Base-by-base conservation (phyloP, 2,113 vertebrate genomes). In the Scortum barcoo region DNA sequence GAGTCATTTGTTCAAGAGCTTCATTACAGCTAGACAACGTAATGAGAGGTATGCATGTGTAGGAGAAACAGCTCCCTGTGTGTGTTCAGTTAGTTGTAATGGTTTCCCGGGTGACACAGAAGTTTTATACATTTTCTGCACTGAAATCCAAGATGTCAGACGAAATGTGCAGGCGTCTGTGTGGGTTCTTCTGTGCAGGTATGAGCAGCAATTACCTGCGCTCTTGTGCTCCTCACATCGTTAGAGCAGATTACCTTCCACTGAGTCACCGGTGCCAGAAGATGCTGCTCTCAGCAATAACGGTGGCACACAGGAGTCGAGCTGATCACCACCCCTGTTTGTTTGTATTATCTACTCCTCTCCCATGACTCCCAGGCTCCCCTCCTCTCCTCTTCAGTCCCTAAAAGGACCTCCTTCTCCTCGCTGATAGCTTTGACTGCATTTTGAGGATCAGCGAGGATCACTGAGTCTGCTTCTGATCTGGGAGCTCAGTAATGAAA, bases 261-360 rank as follows among this genome's bases (percentile, higher is more conserved):
- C 76, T 84, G 81, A 88, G 76, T 89, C 88, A 91, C 78, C 36
- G 24, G 51, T 8, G 24, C 58, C 33, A 63, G 10, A 81, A 87
- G 85, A 74, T 89, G 83, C 86, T 85, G 71, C 63, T 70, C 58
- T 91, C 86, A 85, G 86, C 88, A 89, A n/a, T 62, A 86, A 80
- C 65, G 66, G 65, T 68, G 54, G 60, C 44, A 42, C 20, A 58
- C 38, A 28, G 53, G 30, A 80, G n/a, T 71, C 63, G 67, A 62
- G 22, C 54, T 58, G 26, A 69, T 72, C 65, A 79, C 36, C 68
- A 78, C 0, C 11, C 11, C 0, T 71, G 71, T 71, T 84, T 82
- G 76, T 76, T 80, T 65, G 0, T 42, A 6, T 46, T 51, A 36
- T 68, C 26, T n/a, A 28, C 56, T 44, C 22, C 24, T 19, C 50